Evolutionary conservation across 2,113 vertebrate genomes (phyloP).

Genomic region (Piaya cayana): DNA sequence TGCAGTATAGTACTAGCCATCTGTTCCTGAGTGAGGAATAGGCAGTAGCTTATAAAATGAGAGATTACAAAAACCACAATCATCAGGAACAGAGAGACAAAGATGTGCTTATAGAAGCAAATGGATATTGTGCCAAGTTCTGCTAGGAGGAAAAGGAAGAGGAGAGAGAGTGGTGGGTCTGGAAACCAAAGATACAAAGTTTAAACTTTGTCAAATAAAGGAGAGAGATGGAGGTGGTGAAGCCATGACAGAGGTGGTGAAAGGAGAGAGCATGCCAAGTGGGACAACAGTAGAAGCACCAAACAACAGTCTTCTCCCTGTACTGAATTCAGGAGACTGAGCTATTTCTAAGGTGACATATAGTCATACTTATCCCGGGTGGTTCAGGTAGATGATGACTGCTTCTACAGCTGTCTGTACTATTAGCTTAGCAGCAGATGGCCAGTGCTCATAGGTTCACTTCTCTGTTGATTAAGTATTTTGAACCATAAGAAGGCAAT

Average conservation of each 20-base stretch:
- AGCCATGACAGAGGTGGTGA: neutral
- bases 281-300: neutral
- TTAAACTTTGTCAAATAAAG: neutral
- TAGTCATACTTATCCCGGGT: neutral
- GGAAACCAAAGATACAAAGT: neutral
- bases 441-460: neutral
- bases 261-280: neutral
- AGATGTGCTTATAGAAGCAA: neutral
- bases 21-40: neutral
- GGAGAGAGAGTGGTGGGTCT: neutral
- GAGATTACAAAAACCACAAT: neutral
- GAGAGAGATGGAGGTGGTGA: neutral
- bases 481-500: neutral
- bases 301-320: neutral
- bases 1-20: neutral
- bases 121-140: neutral
- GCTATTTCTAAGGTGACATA: neutral
- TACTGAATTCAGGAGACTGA: neutral
- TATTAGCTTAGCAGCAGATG: neutral
- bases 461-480: neutral
- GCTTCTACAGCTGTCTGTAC: neutral
- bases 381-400: neutral
- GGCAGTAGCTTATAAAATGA: neutral
- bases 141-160: neutral
- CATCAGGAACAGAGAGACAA: neutral